Evolutionary conservation across 2,888 invertebrate species (phyloP).

Genomic region (Ochlodes sylvanus): DNA sequence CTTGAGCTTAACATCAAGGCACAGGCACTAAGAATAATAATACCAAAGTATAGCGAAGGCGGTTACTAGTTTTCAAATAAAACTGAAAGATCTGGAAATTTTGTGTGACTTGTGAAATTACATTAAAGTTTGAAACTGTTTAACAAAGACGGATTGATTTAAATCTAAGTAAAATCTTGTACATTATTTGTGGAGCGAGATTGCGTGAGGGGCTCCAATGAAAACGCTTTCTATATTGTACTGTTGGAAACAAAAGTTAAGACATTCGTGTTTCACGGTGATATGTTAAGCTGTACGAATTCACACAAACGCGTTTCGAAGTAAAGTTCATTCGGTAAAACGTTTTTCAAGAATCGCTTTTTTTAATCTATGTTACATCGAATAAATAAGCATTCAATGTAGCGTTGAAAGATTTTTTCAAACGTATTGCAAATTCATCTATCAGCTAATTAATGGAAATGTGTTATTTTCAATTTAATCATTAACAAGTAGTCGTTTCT

Average conservation of each 20-base stretch:
- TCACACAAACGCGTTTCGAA: neutral
- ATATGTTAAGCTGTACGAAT: neutral
- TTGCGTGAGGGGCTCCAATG: constrained; percentile 31
- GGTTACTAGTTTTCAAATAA: neutral
- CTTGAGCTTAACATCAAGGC: too few relatives aligned
- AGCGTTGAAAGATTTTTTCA: too few relatives aligned
- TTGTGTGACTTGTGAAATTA: constrained; percentile 15
- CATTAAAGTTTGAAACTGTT: constrained; percentile 28
- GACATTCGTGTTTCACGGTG: constrained; percentile 10
- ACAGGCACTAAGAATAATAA: too few relatives aligned
- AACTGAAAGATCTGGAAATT: constrained; percentile 11
- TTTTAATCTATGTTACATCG: too few relatives aligned
- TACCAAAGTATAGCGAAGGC: too few relatives aligned
- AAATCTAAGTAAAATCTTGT: constrained; percentile 31
- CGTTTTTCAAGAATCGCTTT: too few relatives aligned
- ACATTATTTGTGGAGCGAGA: constrained; percentile 24
- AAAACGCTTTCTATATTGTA: constrained; percentile 5
- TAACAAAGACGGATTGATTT: constrained; percentile 31
- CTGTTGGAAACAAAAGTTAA: constrained; percentile 23
- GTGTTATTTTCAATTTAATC: too few relatives aligned
- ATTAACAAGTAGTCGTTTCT: too few relatives aligned
- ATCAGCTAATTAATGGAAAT: too few relatives aligned
- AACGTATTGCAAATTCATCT: too few relatives aligned
- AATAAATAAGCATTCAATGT: too few relatives aligned
- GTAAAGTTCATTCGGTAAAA: too few relatives aligned